Percentiles rank a stretch among this genome's conserved stretches.
These are phyloP conservation scores for Chunga burmeisteri DNA, from an alignment of 2,113 vertebrate species.

Conservation along the genomic window DNA sequence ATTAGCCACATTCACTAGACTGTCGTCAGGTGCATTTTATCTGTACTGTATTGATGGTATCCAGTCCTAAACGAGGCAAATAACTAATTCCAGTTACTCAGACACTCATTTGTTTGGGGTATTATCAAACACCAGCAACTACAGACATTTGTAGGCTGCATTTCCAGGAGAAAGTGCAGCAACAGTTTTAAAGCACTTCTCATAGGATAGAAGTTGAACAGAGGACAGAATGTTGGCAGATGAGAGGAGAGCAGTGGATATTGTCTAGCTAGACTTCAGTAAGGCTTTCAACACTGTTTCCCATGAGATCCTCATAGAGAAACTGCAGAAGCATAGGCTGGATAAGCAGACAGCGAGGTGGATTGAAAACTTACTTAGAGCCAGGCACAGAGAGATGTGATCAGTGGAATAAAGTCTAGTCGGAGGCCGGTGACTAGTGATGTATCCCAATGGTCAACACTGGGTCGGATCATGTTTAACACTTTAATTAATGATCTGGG, in stretches of 20 bases:
- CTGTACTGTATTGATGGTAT: neutral
- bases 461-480: neutral
- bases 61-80: neutral
- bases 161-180: neutral
- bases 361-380: neutral
- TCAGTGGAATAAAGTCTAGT: neutral
- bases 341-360: neutral
- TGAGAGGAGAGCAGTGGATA: neutral
- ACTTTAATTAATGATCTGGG: neutral
- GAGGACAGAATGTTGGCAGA: neutral
- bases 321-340: neutral
- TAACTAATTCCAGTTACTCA: neutral
- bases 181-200: neutral
- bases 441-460: neutral
- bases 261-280: neutral
- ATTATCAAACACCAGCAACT: neutral
- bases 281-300: neutral
- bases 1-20: neutral
- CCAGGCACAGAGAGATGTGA: neutral
- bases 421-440: neutral
- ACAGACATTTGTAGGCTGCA: neutral
- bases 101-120: neutral
- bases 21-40: neutral
- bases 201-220: neutral
- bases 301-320: neutral